Conservation (phyloP, 2,797 vertebrate species). For the Meriones psammophilus region DNA sequence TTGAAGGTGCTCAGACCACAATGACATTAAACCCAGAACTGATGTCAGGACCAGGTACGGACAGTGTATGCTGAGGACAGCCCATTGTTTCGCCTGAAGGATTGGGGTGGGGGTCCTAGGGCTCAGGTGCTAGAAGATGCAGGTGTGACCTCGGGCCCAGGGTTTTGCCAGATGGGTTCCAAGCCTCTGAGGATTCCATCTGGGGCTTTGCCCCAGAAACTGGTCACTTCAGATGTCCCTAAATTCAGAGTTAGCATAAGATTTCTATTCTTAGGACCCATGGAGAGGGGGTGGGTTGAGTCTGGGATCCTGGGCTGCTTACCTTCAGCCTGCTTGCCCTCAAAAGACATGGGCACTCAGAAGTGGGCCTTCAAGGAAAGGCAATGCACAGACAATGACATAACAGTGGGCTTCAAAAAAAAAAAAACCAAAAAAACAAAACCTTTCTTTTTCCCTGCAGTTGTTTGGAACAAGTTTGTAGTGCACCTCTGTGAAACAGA, state of each 20-base stretch:
- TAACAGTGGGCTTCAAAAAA: slow-evolving; percentile 86
- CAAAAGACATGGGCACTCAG: neutral
- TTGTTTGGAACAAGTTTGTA: neutral
- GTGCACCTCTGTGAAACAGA: neutral
- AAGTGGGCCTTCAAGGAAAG: slow-evolving; percentile 69
- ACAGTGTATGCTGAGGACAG: fast-evolving
- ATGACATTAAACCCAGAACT: slow-evolving; percentile 47
- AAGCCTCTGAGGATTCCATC: neutral
- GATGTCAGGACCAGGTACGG: neutral
- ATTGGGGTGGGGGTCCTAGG: neutral
- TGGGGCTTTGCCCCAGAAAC: slow-evolving; percentile 3
- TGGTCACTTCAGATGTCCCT: neutral
- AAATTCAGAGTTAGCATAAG: neutral
- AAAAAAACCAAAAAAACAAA: slow-evolving; percentile 11
- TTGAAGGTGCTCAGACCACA: slow-evolving; percentile 68
- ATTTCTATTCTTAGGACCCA: neutral
- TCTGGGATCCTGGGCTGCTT: neutral
- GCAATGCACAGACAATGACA: slow-evolving; percentile 85
- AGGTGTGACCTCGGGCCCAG: fast-evolving
- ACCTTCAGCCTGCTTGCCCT: slow-evolving; percentile 9
- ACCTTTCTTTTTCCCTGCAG: slow-evolving; percentile 9
- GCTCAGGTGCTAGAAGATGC: too few species aligned
- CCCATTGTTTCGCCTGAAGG: neutral
- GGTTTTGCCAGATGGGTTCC: neutral
- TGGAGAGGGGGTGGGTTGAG: neutral